Conservation (phyloP, 2,888 invertebrate genomes). For the Rhagonycha lutea region DNA sequence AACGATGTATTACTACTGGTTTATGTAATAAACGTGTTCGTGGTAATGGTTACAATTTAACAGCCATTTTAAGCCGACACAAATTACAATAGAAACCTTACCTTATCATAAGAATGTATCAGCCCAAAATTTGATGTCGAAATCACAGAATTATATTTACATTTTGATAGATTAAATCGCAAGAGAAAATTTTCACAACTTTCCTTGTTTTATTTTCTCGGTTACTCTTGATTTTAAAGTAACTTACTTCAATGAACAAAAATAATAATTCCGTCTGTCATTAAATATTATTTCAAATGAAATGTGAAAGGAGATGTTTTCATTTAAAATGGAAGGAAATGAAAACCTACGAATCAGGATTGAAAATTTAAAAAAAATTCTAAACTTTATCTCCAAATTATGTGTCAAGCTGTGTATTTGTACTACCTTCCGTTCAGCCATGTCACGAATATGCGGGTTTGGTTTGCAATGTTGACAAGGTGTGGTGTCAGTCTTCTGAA, state of each 20-base stretch:
- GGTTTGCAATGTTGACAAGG: background rate
- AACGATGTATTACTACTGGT: background rate
- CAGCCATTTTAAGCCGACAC: background rate
- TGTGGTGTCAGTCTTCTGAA: background rate
- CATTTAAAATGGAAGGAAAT: background rate
- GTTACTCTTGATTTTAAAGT: background rate
- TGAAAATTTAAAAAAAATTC: background rate
- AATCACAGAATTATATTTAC: background rate
- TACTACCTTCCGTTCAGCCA: background rate
- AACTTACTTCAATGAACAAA: background rate
- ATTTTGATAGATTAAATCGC: background rate
- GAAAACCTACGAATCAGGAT: background rate
- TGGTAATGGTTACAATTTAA: background rate
- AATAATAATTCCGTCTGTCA: background rate
- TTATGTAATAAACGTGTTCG: slow-evolving; percentile 1
- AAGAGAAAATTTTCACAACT: background rate
- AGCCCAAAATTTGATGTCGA: background rate
- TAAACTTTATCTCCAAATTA: background rate
- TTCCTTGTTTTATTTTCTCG: background rate
- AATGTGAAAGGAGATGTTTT: background rate
- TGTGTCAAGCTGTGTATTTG: background rate
- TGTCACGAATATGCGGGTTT: background rate
- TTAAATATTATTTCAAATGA: background rate
- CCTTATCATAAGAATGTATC: background rate
- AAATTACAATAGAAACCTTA: background rate